phyloP scores from a whole-genome alignment of 2,888 invertebrate species.

The Rapana venosa region DNA sequence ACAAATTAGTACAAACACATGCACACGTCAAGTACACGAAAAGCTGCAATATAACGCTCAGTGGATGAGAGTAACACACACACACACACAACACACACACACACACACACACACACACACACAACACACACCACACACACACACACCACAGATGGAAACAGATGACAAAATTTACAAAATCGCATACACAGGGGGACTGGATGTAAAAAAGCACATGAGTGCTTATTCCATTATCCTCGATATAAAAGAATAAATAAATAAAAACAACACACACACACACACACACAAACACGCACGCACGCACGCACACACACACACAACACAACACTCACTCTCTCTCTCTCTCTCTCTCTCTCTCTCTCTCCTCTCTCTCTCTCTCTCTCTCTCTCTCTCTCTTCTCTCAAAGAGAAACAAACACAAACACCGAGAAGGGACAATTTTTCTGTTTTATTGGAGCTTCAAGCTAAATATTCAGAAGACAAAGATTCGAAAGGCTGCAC shows the following conservation, averaged over 20 bases:
- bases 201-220: too few relatives aligned
- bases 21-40: too few relatives aligned
- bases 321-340: neutral
- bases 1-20: too few relatives aligned
- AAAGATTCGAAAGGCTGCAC: neutral
- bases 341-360: neutral
- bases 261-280: constrained; percentile 16
- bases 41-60: neutral
- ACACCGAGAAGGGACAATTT: neutral
- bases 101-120: constrained; percentile 14
- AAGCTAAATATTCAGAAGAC: constrained; percentile 24
- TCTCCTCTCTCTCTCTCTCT: neutral
- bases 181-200: too few relatives aligned
- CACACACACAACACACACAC: constrained; percentile 6
- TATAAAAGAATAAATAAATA: too few relatives aligned
- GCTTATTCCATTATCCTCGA: too few relatives aligned
- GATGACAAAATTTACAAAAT: too few relatives aligned
- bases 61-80: too few relatives aligned
- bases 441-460: neutral
- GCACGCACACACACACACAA: neutral
- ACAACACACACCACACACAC: neutral
- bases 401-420: neutral
- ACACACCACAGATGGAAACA: too few relatives aligned
- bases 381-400: neutral
- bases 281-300: neutral